Evolutionary conservation across 2,888 invertebrate genomes (phyloP).

Genomic region (Hartigia nigra): DNA sequence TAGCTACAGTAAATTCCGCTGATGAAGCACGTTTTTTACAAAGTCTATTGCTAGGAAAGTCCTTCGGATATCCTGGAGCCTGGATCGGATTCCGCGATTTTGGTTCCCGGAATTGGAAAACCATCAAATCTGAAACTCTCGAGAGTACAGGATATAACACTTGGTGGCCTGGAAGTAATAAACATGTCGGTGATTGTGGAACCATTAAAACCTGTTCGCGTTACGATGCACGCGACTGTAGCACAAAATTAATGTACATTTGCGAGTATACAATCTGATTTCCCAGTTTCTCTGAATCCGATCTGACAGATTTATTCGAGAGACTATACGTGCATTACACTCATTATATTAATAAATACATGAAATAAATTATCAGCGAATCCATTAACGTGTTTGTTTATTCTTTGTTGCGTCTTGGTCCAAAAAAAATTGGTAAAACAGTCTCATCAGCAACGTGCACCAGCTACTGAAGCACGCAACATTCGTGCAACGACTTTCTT

Average conservation of each 20-base stretch:
- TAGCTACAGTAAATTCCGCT: conserved; percentile 16
- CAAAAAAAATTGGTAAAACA: background rate
- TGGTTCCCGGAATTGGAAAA: conserved; percentile 9
- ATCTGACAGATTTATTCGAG: background rate
- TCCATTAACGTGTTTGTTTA: background rate
- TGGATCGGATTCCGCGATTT: conserved; percentile 19
- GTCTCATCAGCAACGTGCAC: background rate
- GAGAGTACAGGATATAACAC: conserved; percentile 12
- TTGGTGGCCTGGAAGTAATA: conserved; percentile 11
- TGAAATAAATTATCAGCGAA: background rate
- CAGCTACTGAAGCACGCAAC: background rate
- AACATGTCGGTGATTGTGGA: conserved; percentile 6
- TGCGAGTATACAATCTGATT: background rate
- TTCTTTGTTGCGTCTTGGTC: background rate
- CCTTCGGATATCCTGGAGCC: conserved; percentile 10
- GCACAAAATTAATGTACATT: background rate
- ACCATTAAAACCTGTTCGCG: conserved; percentile 15
- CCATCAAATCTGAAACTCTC: conserved; percentile 8
- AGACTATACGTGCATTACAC: background rate
- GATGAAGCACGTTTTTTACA: conserved; percentile 15
- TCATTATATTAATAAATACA: background rate
- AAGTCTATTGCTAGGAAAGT: no score
- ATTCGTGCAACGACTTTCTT: background rate
- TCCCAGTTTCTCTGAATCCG: background rate
- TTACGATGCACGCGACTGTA: background rate